A percentile compares a stretch with the other conserved stretches of the same genome.
Evolutionary conservation across 2,113 vertebrate species (phyloP).

Genomic region (Syngnathus scovelli): DNA sequence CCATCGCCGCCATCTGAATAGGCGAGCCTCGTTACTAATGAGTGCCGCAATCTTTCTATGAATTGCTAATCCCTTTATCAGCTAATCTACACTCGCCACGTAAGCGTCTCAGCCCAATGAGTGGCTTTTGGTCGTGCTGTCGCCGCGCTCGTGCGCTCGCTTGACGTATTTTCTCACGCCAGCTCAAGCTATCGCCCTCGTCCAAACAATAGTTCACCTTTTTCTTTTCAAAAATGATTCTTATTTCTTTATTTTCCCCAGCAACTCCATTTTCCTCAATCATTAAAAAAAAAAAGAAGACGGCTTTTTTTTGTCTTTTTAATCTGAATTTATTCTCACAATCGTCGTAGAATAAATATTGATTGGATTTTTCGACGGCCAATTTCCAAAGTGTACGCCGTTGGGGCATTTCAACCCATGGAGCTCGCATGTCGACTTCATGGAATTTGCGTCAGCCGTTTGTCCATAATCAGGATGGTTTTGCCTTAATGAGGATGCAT

Average conservation of each 20-base stretch:
- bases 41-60: not conserved
- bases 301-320: not conserved
- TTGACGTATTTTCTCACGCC: not conserved
- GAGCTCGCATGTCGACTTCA: not conserved
- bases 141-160: not conserved
- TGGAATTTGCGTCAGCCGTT: not conserved
- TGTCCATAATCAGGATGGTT: not conserved
- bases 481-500: not conserved
- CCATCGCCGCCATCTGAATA: constrained; percentile 1
- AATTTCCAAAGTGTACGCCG: not conserved
- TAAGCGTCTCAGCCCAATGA: not conserved
- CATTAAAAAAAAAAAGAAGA: no score
- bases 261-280: no score
- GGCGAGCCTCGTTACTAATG: not conserved
- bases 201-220: not conserved
- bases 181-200: not conserved
- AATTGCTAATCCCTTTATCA: constrained; percentile 1
- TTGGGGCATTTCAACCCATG: not conserved
- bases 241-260: no score
- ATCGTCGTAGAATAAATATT: not conserved
- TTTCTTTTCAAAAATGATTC: no score
- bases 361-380: not conserved
- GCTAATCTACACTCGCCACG: not conserved
- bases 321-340: not conserved
- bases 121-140: not conserved